Conservation (phyloP, 1,140 invertebrate species). For the Brachionus koreanus region DNA sequence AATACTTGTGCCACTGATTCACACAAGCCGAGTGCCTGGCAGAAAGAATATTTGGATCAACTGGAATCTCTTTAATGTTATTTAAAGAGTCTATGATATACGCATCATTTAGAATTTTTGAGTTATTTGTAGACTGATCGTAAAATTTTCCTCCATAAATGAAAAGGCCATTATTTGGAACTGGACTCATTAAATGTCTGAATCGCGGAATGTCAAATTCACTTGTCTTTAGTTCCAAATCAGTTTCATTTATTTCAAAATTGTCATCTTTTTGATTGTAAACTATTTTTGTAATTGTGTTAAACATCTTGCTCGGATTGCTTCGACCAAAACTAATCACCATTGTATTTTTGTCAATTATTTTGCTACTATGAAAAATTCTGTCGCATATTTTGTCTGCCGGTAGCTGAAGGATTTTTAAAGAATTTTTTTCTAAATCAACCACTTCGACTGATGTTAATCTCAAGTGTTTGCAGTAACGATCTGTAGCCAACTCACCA, state of each 20-base stretch:
- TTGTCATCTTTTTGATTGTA: background rate
- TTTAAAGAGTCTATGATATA: background rate
- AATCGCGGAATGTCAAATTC: background rate
- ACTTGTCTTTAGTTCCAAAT: background rate
- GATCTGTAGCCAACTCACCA: conserved; percentile 37
- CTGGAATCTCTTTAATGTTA: background rate
- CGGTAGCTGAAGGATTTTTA: background rate
- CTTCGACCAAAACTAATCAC: conserved; percentile 6
- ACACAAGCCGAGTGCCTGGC: conserved; percentile 2
- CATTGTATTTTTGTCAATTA: background rate
- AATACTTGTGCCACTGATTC: background rate
- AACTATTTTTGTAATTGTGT: background rate
- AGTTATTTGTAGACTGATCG: background rate
- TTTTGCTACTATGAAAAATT: background rate
- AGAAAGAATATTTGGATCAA: background rate
- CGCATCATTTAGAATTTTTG: conserved; percentile 17
- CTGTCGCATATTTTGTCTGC: background rate
- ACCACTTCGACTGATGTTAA: background rate
- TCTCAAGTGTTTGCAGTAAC: conserved; percentile 16
- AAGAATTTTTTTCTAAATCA: background rate
- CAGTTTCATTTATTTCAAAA: background rate
- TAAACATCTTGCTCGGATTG: conserved; percentile 37
- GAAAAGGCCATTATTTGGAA: background rate
- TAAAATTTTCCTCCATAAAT: conserved; percentile 38
- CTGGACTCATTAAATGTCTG: conserved; percentile 10